Evolutionary conservation across 2,888 invertebrate species (phyloP), one percentile per base, ranked within the genome.

Genomic region (Papilio gigon): DNA sequence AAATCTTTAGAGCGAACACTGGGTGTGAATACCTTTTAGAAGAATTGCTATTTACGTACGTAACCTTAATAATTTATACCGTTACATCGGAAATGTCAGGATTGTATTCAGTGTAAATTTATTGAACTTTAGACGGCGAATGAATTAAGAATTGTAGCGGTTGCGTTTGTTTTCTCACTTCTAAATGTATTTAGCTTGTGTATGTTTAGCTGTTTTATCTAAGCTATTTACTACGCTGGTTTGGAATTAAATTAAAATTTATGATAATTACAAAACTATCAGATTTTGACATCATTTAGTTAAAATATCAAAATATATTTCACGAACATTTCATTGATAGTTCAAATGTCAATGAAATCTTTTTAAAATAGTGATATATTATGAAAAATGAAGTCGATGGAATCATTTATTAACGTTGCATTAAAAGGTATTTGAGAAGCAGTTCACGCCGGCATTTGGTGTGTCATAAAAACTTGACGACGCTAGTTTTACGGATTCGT

Each of bases 401-500:
- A 22, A 50, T 50, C 12, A 14, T 25, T 22, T 53, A 30, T 30
- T 17, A 56, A 30, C 30, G 17, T 30, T 56, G n/a, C 17, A 30
- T 56, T 17, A 56, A 56, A 2, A 30, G 30, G 53, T n/a, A 56
- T 56, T 56, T 56, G 9, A 9, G 50, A 50, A 50, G 50, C 50
- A 30, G n/a, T 56, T 56, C 17, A 56, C 30, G 9, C 30, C 17
- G 53, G 53, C 53, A 56, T 56, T 56, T 17, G n/a, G 8, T 56
- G 8, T 30, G 30, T 17, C 60, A 22, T 22, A 60, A 27, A 40
- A 22, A 60, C 40, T 40, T 59, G 30, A 30, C 30, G 44, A 22
- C 33, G 35, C 33, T 17, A 11, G 50, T 53, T 64, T 53, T 64
- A 64, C 64, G 64, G 35, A 53, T 53, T 64, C 64, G 37, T 37